Percentiles rank a stretch among this genome's conserved stretches.
phyloP scores from a whole-genome alignment of 2,113 vertebrate species.

The Anoura caudifer region DNA sequence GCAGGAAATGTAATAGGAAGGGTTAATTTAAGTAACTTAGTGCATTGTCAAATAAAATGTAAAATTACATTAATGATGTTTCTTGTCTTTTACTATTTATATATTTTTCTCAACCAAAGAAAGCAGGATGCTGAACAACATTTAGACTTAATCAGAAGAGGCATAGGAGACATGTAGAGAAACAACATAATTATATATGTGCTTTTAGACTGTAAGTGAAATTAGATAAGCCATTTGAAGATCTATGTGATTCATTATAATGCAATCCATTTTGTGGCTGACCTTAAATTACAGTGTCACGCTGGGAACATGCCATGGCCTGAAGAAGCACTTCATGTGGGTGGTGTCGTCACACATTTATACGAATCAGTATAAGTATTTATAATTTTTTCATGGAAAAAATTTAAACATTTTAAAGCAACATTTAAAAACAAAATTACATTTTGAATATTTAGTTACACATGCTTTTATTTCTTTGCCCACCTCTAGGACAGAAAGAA shows the following conservation, averaged over 20 bases:
- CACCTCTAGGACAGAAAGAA: neutral
- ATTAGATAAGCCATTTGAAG: constrained; percentile 40
- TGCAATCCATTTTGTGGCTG: neutral
- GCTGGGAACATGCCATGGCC: neutral
- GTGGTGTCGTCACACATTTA: neutral
- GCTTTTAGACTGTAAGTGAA: constrained; percentile 43
- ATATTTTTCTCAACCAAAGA: constrained; percentile 11
- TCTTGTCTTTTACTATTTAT: neutral
- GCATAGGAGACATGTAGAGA: constrained; percentile 32
- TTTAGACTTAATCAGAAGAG: constrained; percentile 50
- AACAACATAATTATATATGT: constrained; percentile 19
- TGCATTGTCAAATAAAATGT: neutral
- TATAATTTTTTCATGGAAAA: constrained; percentile 6
- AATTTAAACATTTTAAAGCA: neutral
- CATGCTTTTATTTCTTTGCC: neutral
- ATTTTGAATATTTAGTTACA: neutral
- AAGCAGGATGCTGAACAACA: constrained; percentile 7
- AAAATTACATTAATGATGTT: neutral
- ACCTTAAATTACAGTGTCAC: constrained; percentile 38
- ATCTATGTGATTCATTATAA: constrained; percentile 42
- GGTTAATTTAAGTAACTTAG: neutral
- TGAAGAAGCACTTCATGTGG: constrained; percentile 1
- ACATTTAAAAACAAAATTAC: neutral
- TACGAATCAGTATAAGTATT: neutral
- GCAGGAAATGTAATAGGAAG: neutral